Evolutionary conservation across 64 coral and sea anemone genomes (phyloP), one percentile per base, ranked within the genome.

Genomic region (Porites lutea): DNA sequence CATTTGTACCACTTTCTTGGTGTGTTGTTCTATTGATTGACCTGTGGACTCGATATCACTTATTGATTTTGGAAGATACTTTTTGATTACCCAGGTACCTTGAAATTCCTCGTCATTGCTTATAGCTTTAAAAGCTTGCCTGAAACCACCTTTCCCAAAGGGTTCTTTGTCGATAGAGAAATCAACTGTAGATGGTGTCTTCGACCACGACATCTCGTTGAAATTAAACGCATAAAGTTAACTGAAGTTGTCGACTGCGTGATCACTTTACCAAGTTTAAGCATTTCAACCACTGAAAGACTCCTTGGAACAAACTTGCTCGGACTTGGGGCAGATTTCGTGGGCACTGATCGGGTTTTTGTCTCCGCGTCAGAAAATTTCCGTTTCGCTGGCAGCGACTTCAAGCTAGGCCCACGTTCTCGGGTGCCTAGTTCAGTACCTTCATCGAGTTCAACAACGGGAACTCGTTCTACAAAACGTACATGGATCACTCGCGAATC

Each of bases 1-100:
- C 88, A 90, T 81, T 71, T 81, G 65, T 64, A 90, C 88, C 59
- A 81, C 88, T 72, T 90, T 90, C 54, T 69, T 89, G 7, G 87
- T 89, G 58, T 78, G 87, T 65, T 89, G 72, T 75, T 88, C 72
- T 52, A 88, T 27, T 74, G 86, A 21, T 59, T 88, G 86, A 47
- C 61, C 76, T 62, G 55, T 89, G 8, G 58, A 18, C 76, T 89
- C 50, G 37, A 65, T 78, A 19, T 52, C 87, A 76, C 64, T 62
- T 53, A 89, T 75, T 13, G 87, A 77, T 70, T 74, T 75, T 18
- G 48, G 47, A 71, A 72, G 19, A 20, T 77, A 89, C 52, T 89
- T 77, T 75, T 61, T 76, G 58, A 88, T 57, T 23, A 76, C 67
- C 49, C 71, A 88, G 43, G 54, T 55, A 52, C 74, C 58, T 54